Conservation (phyloP, 2,113 vertebrate species). For the Potamarius usumacintae region DNA sequence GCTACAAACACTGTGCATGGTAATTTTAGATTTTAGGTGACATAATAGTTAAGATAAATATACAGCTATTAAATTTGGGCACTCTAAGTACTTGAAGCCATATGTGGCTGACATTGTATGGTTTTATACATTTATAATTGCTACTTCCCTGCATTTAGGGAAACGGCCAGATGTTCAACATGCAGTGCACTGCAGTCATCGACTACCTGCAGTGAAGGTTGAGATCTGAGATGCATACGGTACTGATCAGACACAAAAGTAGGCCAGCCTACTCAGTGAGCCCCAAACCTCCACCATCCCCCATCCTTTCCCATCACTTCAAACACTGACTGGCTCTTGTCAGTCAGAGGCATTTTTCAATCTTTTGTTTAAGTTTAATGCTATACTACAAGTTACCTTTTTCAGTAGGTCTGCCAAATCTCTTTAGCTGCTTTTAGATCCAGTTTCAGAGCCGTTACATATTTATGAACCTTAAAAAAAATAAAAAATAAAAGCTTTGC, state of each 20-base stretch:
- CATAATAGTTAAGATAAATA: neutral
- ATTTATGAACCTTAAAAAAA: conserved; percentile 44
- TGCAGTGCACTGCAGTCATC: conserved; percentile 35
- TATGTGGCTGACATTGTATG: neutral
- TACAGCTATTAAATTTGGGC: neutral
- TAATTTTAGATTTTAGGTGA: neutral
- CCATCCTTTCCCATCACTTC: conserved; percentile 56
- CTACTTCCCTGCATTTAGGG: conserved; percentile 30
- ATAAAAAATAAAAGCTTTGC: conserved; percentile 58
- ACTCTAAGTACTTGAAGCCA: neutral
- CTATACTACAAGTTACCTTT: conserved; percentile 28
- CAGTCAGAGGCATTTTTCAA: conserved; percentile 52
- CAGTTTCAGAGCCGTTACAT: conserved; percentile 26
- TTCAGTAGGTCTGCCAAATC: conserved; percentile 46
- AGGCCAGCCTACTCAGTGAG: conserved; percentile 71
- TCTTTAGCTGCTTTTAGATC: neutral
- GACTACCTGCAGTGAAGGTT: conserved; percentile 48
- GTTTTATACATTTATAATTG: conserved; percentile 23
- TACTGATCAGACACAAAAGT: conserved; percentile 79
- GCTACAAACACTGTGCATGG: neutral
- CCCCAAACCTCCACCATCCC: conserved; percentile 59
- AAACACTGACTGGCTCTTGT: conserved; percentile 62
- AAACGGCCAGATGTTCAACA: conserved; percentile 48
- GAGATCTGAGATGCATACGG: conserved; percentile 75
- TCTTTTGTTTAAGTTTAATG: conserved; percentile 54